phyloP scores from a whole-genome alignment of 2,888 invertebrate species.

The Lottia gigantea region DNA sequence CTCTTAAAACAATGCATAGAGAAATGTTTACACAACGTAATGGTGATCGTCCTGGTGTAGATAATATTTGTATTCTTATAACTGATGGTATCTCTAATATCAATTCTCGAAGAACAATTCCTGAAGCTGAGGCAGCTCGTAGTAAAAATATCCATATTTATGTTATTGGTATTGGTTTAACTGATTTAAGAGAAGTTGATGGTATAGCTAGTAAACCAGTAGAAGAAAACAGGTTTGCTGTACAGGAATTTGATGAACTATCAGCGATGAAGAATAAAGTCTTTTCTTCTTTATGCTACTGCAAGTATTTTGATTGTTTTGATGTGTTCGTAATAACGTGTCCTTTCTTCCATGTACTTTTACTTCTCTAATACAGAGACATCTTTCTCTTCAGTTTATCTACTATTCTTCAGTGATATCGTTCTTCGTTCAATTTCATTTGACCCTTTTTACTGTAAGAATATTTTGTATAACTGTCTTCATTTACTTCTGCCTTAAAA shows the following conservation, averaged over 20 bases:
- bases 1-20: constrained; percentile 39
- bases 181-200: constrained; percentile 38
- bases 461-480: too few relatives aligned
- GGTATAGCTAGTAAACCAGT: constrained; percentile 39
- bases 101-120: constrained; percentile 35
- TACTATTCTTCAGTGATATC: not conserved
- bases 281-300: constrained; percentile 11
- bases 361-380: not conserved
- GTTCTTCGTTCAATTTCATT: constrained; percentile 5
- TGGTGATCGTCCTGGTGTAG: constrained; percentile 49
- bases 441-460: too few relatives aligned
- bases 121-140: constrained; percentile 36
- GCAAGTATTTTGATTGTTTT: constrained; percentile 38
- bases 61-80: constrained; percentile 49
- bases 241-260: constrained; percentile 38
- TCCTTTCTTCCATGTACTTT: too few relatives aligned
- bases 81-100: constrained; percentile 57
- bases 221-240: constrained; percentile 36
- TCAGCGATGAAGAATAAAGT: constrained; percentile 28
- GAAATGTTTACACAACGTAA: constrained; percentile 41
- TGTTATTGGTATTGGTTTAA: constrained; percentile 42
- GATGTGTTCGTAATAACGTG: constrained; percentile 13
- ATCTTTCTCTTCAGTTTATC: not conserved
- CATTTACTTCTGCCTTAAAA: too few relatives aligned
- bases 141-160: constrained; percentile 38